Evolutionary conservation across 2,113 vertebrate species (phyloP).

Genomic region (Setophaga kirtlandii): DNA sequence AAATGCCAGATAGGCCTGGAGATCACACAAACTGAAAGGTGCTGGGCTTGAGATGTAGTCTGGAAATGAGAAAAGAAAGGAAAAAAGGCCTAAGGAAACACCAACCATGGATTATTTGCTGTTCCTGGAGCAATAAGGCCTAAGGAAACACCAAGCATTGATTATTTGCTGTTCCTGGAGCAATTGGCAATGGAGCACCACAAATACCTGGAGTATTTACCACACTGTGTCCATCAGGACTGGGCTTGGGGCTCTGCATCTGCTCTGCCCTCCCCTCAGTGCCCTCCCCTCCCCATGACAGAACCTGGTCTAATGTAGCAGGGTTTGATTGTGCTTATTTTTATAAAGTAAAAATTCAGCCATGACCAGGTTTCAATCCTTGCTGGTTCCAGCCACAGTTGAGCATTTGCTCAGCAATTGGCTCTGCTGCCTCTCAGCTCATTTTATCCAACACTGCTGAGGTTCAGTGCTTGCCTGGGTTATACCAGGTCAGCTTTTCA

Average conservation of each 20-base stretch:
- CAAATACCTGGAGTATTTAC: background rate
- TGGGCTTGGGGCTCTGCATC: background rate
- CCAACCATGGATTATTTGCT: background rate
- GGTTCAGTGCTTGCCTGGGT: background rate
- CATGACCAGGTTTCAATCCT: background rate
- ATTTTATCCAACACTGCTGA: conserved; percentile 13
- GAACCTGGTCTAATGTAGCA: background rate
- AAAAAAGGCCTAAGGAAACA: background rate
- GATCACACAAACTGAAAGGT: background rate
- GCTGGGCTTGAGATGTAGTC: background rate
- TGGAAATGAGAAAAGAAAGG: background rate
- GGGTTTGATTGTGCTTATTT: background rate
- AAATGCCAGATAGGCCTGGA: background rate
- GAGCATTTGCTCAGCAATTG: background rate
- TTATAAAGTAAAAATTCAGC: background rate
- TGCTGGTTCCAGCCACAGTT: background rate
- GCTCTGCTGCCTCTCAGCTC: background rate
- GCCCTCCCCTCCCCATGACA: background rate
- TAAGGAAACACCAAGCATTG: background rate
- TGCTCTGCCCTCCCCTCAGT: background rate
- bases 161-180: background rate
- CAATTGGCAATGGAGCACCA: background rate
- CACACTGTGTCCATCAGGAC: accelerated
- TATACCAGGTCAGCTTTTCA: conserved; percentile 39
- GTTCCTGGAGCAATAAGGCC: background rate